phyloP scores from a whole-genome alignment of 37 sponge, comb jelly and placozoan genomes.

The Beroe forskalii region DNA sequence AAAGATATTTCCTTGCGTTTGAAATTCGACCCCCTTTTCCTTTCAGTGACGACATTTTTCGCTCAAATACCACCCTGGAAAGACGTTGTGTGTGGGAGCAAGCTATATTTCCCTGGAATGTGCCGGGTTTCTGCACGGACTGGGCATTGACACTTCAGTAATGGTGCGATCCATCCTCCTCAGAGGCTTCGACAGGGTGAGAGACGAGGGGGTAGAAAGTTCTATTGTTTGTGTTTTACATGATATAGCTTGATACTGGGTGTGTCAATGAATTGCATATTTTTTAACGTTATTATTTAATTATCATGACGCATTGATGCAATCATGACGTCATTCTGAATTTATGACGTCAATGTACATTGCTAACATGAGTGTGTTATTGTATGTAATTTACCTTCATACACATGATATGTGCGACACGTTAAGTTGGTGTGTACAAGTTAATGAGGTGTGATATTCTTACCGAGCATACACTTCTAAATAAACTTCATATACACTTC shows the following conservation, averaged over 20 bases:
- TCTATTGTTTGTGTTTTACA: neutral
- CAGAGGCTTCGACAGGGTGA: slow-evolving; percentile 94
- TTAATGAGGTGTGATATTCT: too few relatives aligned
- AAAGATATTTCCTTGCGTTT: slow-evolving; percentile 43
- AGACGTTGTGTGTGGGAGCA: slow-evolving; percentile 94
- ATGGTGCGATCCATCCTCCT: slow-evolving; percentile 96
- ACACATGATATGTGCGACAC: too few relatives aligned
- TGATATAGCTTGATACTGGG: too few relatives aligned
- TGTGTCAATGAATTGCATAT: too few relatives aligned
- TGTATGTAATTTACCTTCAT: too few relatives aligned
- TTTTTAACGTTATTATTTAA: neutral
- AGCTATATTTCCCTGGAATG: slow-evolving; percentile 99
- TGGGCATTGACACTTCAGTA: slow-evolving; percentile 85
- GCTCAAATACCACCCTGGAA: slow-evolving; percentile 80
- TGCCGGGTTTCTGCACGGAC: slow-evolving; percentile 93
- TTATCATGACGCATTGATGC: too few relatives aligned
- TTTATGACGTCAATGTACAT: too few relatives aligned
- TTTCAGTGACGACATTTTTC: slow-evolving; percentile 97
- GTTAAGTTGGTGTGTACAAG: too few relatives aligned
- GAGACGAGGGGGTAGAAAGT: neutral
- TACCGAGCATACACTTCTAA: too few relatives aligned
- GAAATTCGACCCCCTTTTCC: neutral
- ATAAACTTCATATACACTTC: too few relatives aligned
- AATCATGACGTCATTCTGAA: neutral
- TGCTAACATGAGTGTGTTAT: too few relatives aligned